A percentile compares a stretch with the other conserved stretches of the same genome.
Evolutionary conservation across 2,113 vertebrate species (phyloP).

Genomic region (Istiophorus platypterus): DNA sequence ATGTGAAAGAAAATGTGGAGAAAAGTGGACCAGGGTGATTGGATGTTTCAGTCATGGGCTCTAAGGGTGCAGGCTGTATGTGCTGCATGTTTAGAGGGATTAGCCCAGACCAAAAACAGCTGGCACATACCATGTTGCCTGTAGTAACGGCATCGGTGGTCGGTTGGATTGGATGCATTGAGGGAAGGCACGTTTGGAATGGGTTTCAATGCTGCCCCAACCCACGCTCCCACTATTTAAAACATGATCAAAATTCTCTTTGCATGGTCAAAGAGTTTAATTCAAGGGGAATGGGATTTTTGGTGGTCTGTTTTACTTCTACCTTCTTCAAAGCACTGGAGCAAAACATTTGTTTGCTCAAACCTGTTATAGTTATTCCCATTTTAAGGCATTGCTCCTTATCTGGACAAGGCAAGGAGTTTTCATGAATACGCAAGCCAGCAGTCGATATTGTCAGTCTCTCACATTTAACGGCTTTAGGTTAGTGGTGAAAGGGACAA

Average conservation of each 20-base stretch:
- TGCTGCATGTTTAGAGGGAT: conserved; percentile 18
- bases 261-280: conserved; percentile 41
- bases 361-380: conserved; percentile 30
- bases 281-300: conserved; percentile 45
- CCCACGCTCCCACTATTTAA: conserved; percentile 60
- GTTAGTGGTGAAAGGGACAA: conserved; percentile 48
- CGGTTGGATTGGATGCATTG: conserved; percentile 41
- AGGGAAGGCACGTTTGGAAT: conserved; percentile 72
- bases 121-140: conserved; percentile 45
- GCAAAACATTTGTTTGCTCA: conserved; percentile 27
- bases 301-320: conserved; percentile 39
- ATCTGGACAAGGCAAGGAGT: conserved; percentile 23
- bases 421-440: conserved; percentile 34
- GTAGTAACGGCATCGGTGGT: conserved; percentile 45
- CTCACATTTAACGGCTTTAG: conserved; percentile 21
- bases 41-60: neutral
- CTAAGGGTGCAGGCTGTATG: neutral
- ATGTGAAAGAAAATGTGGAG: neutral
- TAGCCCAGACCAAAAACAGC: conserved; percentile 38
- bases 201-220: conserved; percentile 53
- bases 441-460: conserved; percentile 28
- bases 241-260: conserved; percentile 61
- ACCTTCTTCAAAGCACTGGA: neutral
- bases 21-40: neutral
- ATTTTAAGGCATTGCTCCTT: conserved; percentile 48